phyloP scores from a whole-genome alignment of 2,888 invertebrate genomes.

The Acrocyrtus sp. region DNA sequence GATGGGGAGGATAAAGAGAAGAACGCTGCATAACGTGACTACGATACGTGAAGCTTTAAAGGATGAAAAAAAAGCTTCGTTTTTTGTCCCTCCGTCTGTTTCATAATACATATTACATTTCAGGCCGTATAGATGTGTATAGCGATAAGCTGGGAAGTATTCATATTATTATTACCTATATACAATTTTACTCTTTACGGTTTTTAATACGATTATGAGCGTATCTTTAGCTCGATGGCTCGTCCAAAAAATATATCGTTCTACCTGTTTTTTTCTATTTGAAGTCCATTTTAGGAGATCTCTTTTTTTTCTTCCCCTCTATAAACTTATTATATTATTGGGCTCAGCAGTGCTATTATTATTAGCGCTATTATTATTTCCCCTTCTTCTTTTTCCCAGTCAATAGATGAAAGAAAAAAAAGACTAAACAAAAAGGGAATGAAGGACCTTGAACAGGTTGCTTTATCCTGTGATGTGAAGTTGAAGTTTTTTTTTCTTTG shows the following conservation, averaged over 20 bases:
- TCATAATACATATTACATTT: no score
- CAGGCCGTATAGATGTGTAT: no score
- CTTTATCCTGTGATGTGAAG: background rate
- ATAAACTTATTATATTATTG: no score
- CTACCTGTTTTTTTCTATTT: no score
- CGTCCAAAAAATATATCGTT: no score
- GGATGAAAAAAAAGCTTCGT: conserved; percentile 1
- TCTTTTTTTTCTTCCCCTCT: background rate
- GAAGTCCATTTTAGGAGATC: no score
- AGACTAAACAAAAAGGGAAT: no score
- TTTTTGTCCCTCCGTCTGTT: background rate
- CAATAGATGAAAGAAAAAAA: no score
- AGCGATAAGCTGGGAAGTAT: background rate
- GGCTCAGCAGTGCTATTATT: no score
- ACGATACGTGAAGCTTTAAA: background rate
- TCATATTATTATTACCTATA: background rate
- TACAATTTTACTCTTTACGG: no score
- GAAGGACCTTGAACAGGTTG: conserved; percentile 15
- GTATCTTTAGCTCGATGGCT: no score
- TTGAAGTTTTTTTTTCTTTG: background rate
- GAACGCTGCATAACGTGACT: conserved; percentile 12
- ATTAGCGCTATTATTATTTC: conserved; percentile 1
- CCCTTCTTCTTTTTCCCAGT: background rate
- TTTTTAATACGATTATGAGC: background rate
- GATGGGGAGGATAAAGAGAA: background rate